A percentile compares a stretch with the other conserved stretches of the same genome.
Evolutionary conservation across 2,113 vertebrate genomes (phyloP).

Genomic region (Heterotis niloticus): DNA sequence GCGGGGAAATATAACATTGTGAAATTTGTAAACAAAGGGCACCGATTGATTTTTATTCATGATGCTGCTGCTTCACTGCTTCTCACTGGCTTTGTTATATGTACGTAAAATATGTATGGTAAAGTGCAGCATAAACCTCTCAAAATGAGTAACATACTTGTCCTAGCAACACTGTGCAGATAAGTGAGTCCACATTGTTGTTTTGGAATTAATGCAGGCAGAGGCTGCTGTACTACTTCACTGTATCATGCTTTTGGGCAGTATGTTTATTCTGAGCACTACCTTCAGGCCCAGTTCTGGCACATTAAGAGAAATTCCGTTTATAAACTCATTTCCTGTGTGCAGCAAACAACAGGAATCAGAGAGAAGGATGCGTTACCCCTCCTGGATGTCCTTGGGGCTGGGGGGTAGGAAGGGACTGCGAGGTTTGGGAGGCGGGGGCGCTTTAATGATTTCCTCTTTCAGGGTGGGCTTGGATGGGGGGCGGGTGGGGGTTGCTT

Average conservation of each 20-base stretch:
- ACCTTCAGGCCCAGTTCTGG: not conserved
- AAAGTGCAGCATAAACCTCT: not conserved
- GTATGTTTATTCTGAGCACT: not conserved
- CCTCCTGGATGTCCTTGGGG: constrained; percentile 53
- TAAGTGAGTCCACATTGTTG: not conserved
- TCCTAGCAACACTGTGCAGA: not conserved
- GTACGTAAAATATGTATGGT: not conserved
- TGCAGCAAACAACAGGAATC: not conserved
- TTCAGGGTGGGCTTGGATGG: constrained; percentile 29
- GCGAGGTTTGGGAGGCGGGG: constrained; percentile 1
- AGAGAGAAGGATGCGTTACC: constrained; percentile 52
- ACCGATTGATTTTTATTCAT: constrained; percentile 20
- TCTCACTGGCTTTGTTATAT: not conserved
- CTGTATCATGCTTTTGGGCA: not conserved
- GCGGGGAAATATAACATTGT: too few relatives aligned
- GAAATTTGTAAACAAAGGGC: not conserved
- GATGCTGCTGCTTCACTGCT: not conserved
- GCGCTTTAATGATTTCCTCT: constrained; percentile 40
- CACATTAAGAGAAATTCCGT: not conserved
- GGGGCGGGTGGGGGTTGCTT: not conserved
- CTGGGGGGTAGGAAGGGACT: constrained; percentile 35
- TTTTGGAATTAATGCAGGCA: not conserved
- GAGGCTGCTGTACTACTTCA: not conserved
- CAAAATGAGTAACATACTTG: not conserved
- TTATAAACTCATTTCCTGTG: not conserved